These are phyloP conservation scores for Scrobipalpa atriplicella DNA, from an alignment of 2,888 invertebrate genomes.

Conservation along the genomic window DNA sequence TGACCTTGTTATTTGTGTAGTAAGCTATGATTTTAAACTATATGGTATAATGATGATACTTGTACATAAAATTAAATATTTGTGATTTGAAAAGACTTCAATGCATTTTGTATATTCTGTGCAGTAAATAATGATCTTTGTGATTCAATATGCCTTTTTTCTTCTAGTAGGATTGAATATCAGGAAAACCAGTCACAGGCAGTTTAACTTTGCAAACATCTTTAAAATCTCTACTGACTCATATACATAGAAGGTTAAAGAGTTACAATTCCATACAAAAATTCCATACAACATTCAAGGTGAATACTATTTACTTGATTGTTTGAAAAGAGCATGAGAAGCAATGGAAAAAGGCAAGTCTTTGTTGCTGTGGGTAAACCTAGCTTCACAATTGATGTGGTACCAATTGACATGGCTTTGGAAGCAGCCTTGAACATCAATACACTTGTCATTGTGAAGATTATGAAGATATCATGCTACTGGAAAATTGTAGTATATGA, in stretches of 20 bases:
- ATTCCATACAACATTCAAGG: neutral
- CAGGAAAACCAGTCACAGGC: too few relatives aligned
- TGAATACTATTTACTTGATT: neutral
- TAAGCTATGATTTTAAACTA: too few relatives aligned
- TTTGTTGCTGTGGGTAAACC: constrained; percentile 17
- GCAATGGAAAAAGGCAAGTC: neutral
- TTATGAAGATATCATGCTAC: neutral
- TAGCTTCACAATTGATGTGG: neutral
- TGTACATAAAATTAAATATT: too few relatives aligned
- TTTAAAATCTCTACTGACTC: too few relatives aligned
- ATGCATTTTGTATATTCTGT: too few relatives aligned
- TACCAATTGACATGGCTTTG: constrained; percentile 9
- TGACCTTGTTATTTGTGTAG: too few relatives aligned
- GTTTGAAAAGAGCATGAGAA: constrained; percentile 9
- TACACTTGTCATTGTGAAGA: constrained; percentile 10
- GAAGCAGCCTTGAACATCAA: neutral
- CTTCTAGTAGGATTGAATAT: too few relatives aligned
- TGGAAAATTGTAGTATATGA: neutral
- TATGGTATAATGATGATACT: too few relatives aligned
- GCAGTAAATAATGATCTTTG: too few relatives aligned
- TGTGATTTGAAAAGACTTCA: too few relatives aligned
- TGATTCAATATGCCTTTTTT: too few relatives aligned
- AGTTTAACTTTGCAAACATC: too few relatives aligned
- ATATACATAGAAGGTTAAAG: neutral
- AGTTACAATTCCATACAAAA: neutral